A percentile compares a stretch with the other conserved stretches of the same genome.
Evolutionary conservation across 2,797 vertebrate genomes (phyloP).

Genomic region (Crypturellus tataupa): DNA sequence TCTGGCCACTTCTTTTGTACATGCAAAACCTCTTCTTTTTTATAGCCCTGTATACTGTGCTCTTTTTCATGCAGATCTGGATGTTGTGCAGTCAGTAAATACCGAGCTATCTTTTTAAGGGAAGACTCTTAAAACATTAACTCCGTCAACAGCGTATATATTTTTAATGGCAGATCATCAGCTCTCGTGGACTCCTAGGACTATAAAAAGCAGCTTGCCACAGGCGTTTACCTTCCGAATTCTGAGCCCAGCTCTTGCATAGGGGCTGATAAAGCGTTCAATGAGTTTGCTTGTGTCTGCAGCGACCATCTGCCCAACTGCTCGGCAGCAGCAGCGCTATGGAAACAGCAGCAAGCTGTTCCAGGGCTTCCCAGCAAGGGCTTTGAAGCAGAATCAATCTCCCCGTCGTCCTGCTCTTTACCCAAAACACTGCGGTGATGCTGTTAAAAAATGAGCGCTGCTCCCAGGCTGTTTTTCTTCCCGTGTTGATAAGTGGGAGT

Average conservation of each 20-base stretch:
- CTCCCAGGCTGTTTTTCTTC: not conserved
- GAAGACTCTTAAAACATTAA: conserved; percentile 23
- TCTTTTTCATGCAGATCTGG: not conserved
- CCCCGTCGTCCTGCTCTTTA: not conserved
- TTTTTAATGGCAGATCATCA: conserved; percentile 26
- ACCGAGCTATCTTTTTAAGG: not conserved
- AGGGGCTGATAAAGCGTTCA: conserved; percentile 20
- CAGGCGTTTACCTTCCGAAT: not conserved
- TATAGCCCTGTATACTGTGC: not conserved
- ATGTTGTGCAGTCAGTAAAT: not conserved
- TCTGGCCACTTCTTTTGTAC: not conserved
- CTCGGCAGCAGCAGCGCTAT: not conserved
- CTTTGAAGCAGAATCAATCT: not conserved
- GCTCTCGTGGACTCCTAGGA: not conserved
- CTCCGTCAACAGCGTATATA: not conserved
- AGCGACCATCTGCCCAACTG: conserved; percentile 8
- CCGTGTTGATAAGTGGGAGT: not conserved
- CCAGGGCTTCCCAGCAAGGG: not conserved
- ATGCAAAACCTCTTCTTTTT: not conserved
- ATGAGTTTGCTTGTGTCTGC: conserved; percentile 12
- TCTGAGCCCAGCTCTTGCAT: not conserved
- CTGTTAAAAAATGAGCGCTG: not conserved
- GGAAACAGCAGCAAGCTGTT: not conserved
- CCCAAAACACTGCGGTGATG: not conserved
- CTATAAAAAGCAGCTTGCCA: not conserved